phyloP scores from a whole-genome alignment of 2,888 invertebrate genomes.

The Ichneumoninae sp. region DNA sequence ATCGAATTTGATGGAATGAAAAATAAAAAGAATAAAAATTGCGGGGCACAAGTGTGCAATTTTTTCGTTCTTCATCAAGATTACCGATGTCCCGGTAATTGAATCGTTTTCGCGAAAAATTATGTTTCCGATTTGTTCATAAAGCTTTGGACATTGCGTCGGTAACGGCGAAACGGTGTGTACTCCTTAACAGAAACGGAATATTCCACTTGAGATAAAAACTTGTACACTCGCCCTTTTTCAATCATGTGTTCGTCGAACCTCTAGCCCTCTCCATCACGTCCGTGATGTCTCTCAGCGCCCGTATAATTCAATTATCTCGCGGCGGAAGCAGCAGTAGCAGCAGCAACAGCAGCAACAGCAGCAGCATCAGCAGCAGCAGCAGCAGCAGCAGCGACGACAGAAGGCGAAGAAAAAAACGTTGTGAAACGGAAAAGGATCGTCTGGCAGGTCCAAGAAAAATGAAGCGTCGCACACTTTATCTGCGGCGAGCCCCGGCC shows the following conservation, averaged over 20 bases:
- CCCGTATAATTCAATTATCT: slow-evolving; percentile 12
- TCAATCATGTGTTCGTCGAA: background rate
- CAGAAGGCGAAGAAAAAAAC: background rate
- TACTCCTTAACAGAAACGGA: background rate
- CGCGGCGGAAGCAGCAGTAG: background rate
- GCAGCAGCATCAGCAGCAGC: background rate
- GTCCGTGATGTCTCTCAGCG: background rate
- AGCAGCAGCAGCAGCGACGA: background rate
- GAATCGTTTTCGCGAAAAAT: background rate
- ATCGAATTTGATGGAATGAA: background rate
- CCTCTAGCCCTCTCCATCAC: background rate
- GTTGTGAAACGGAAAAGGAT: background rate
- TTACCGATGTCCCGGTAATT: background rate
- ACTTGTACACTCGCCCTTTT: background rate
- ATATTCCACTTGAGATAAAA: background rate
- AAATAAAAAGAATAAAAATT: background rate
- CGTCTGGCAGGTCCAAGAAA: background rate
- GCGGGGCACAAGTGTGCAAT: no score
- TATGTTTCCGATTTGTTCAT: background rate
- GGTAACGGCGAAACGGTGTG: background rate
- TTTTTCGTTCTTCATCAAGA: no score
- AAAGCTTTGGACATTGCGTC: background rate
- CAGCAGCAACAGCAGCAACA: background rate
- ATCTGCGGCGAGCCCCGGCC: slow-evolving; percentile 4
- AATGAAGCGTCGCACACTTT: slow-evolving; percentile 3